Base-by-base conservation (phyloP, 2,113 vertebrate genomes). In the Bos indicus region DNA sequence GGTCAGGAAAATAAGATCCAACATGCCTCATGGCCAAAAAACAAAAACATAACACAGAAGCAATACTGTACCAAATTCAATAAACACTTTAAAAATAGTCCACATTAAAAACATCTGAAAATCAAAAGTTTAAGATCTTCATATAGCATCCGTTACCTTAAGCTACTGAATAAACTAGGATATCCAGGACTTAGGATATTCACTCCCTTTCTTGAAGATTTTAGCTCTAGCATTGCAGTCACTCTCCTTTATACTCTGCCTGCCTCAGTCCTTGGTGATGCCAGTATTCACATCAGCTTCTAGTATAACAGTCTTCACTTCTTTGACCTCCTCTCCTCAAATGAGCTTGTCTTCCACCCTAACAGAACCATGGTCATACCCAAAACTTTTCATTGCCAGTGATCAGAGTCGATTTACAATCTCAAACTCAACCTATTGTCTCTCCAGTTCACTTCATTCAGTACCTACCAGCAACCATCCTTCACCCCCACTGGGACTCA, bases 41-140 rank as follows among this genome's bases (percentile, higher is more conserved):
- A 13, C 0, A 6, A 25, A 71, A 74, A 25, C 0, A 5, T 40
- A 40, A 40, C 0, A 2, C n/a, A 71, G n/a, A 36, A 40, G 67
- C 5, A 40, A 40, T 71, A 71, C 67, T 71, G 19, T 71, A 23
- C n/a, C 19, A 23, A 1, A 40, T 74, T 74, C 36, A 74, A 74
- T 74, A 74, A 40, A 74, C 36, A 40, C 19, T 40, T 71, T 71
- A 12, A 71, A 71, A 71, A 40, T 71, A 19, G 67, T 23, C 67
- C n/a, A 71, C n/a, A 3, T 40, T 71, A 40, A 40, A 71, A 40
- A 40, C 67, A 71, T 23, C 33, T 71, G 19, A 71, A 71, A 23
- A 71, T 23, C n/a, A 40, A 12, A 71, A 40, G 14, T 57, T 93
- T 59, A 26, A 54, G 23, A 28, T 86, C 40, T 48, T 88, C 28